Evolutionary conservation across 2,113 vertebrate species (phyloP).

Genomic region (Okapia johnstoni): DNA sequence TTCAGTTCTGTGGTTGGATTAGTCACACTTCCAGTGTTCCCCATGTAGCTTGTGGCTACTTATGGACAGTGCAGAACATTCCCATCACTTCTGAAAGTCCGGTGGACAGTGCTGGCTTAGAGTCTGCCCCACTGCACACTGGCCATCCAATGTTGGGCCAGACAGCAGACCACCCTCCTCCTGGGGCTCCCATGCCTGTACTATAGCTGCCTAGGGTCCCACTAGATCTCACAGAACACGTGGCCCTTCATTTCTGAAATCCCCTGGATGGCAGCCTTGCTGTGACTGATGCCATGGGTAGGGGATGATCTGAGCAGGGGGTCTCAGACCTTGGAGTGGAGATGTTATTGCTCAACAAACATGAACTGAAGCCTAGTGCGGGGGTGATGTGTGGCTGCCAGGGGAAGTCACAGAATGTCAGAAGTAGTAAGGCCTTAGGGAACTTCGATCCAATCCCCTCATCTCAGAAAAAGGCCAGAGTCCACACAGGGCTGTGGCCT

Average conservation of each 20-base stretch:
- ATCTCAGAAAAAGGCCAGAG: not conserved
- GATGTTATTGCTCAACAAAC: not conserved
- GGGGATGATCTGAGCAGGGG: not conserved
- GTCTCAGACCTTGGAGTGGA: not conserved
- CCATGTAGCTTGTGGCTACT: not conserved
- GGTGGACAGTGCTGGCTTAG: not conserved
- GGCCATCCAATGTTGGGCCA: not conserved
- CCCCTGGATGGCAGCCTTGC: not conserved
- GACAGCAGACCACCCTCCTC: not conserved
- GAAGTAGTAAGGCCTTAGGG: not conserved
- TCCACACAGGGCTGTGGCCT: not conserved
- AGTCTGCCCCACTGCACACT: not conserved
- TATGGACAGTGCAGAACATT: not conserved
- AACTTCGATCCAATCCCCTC: not conserved
- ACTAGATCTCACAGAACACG: not conserved
- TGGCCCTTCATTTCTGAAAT: not conserved
- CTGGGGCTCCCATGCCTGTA: not conserved
- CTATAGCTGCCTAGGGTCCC: not conserved
- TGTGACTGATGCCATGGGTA: accelerated
- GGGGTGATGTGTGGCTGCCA: not conserved
- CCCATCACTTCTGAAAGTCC: not conserved
- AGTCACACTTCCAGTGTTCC: not conserved
- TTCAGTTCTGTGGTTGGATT: not conserved
- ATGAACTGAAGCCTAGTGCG: accelerated
- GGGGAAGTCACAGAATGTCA: not conserved